phyloP scores from a whole-genome alignment of 2,113 vertebrate species.

The Microcebus lehilahytsara region DNA sequence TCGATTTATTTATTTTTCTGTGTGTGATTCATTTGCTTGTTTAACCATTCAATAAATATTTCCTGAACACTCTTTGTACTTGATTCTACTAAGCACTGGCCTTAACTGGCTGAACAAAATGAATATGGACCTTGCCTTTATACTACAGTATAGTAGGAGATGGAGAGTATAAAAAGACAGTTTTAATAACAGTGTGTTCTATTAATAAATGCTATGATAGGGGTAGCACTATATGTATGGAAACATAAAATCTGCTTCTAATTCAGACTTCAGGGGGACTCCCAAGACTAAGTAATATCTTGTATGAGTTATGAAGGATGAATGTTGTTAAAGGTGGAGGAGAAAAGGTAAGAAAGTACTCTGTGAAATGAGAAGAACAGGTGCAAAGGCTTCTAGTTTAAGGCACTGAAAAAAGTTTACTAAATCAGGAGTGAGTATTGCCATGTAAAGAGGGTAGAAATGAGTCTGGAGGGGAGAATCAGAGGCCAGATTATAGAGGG shows the following conservation, averaged over 20 bases:
- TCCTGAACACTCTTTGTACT: neutral
- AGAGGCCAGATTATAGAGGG: neutral
- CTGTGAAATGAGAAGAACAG: neutral
- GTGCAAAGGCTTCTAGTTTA: neutral
- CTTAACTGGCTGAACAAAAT: neutral
- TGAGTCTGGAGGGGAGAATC: neutral
- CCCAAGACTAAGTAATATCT: neutral
- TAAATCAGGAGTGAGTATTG: neutral
- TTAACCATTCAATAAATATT: neutral
- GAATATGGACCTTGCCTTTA: neutral
- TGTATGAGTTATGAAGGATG: neutral
- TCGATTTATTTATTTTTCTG: conserved; percentile 12
- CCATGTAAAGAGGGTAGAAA: neutral
- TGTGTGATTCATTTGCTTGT: neutral
- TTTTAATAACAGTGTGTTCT: neutral
- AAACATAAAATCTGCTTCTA: neutral
- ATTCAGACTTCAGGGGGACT: neutral
- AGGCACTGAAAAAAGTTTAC: neutral
- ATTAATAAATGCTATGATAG: neutral
- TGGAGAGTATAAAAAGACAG: neutral
- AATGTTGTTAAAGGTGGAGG: neutral
- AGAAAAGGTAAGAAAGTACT: neutral
- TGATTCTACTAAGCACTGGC: neutral
- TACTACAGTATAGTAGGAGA: neutral
- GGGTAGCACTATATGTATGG: neutral